phyloP scores from a whole-genome alignment of 2,888 invertebrate genomes.

The Drosophila quasianomalipes region DNA sequence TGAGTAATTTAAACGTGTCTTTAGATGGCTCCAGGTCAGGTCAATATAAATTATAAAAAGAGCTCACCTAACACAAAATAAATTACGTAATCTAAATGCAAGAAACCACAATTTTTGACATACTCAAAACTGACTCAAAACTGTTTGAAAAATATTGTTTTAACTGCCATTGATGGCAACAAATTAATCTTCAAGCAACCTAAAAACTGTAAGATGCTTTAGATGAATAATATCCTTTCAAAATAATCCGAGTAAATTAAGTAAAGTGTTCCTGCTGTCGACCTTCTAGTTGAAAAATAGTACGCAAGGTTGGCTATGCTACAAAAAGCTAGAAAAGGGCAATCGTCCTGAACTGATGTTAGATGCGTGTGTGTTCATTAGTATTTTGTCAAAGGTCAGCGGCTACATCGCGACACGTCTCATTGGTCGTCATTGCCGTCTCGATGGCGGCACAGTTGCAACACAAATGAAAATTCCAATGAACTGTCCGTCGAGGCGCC shows the following conservation, averaged over 20 bases:
- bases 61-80: not conserved
- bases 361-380: conserved; percentile 54
- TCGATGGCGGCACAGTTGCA: conserved; percentile 75
- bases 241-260: not conserved
- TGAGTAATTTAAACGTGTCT: not conserved
- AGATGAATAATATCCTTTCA: not conserved
- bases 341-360: conserved; percentile 11
- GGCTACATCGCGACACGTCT: conserved; percentile 13
- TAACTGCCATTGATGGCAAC: not conserved
- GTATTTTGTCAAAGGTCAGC: conserved; percentile 58
- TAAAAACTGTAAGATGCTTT: not conserved
- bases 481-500: conserved; percentile 66
- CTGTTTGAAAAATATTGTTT: not conserved
- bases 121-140: not conserved
- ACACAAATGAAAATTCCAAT: conserved; percentile 79
- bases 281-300: conserved; percentile 23
- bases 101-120: not conserved
- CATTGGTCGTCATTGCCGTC: conserved; percentile 57
- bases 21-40: too few species aligned
- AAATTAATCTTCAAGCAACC: not conserved
- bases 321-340: conserved; percentile 2
- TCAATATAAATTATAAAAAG: not conserved
- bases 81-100: not conserved
- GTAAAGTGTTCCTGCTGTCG: not conserved
- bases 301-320: conserved; percentile 42